Base-by-base conservation (phyloP, 1,140 invertebrate species). In the Papilio glaucus region DNA sequence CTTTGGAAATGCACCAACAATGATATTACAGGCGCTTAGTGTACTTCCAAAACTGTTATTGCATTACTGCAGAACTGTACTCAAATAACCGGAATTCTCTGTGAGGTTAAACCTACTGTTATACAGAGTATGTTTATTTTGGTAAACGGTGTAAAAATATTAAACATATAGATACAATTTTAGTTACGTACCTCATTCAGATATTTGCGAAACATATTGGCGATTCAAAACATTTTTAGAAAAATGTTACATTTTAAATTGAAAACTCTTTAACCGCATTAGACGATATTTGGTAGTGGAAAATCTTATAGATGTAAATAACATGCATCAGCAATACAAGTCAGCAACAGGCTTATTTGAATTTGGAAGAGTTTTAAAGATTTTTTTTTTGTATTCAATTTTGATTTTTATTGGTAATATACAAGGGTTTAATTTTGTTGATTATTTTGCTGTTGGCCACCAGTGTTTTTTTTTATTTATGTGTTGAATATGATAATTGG, bases 21-120 rank as follows among this genome's bases (percentile, higher is more conserved):
- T 53, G 45, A 21, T 57, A 57, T 57, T 57, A 57, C 18, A 57
- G 49, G 24, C 21, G 49, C 49, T 57, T 57, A 57, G 49, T 53
- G 49, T 57, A 57, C 9, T 24, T 57, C 10, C 10, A 57, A 57
- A 57, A 57, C 49, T 57, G 49, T 57, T 57, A 57, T 57, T 57
- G 49, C 49, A 57, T 57, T 57, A 21, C 49, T 57, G 49, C 49
- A 24, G 49, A 21, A 57, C 24, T 21, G 21, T 57, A 21, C 21
- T 57, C 49, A 57, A 57, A 57, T 57, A 57, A 57, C 49, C 49
- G 18, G 18, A 57, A 12, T 26, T 57, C 49, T 26, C 49, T 57
- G 49, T 33, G 29, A 33, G 29, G 29, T 57, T 26, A 57, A 53
- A 26, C 21, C 5, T 57, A 57, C 21, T 57, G 49, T 10, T 24